Evolutionary conservation across 2,113 vertebrate species (phyloP).

Genomic region (Mesocricetus auratus): DNA sequence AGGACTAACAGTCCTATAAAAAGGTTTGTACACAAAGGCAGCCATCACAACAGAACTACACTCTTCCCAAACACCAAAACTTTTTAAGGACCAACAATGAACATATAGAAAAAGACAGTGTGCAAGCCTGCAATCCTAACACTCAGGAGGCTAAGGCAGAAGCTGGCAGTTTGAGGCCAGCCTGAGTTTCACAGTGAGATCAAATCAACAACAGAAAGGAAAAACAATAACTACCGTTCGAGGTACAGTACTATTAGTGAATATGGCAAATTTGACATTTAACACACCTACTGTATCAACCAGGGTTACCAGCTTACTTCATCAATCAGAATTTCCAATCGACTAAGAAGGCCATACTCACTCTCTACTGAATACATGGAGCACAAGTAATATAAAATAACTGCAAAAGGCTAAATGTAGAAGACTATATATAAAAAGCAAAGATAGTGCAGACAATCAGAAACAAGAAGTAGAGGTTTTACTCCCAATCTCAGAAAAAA

Average conservation of each 20-base stretch:
- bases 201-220: not conserved
- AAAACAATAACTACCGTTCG: not conserved
- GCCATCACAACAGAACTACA: not conserved
- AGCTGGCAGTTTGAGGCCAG: not conserved
- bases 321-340: not conserved
- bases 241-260: not conserved
- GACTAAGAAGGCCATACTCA: not conserved
- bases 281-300: not conserved
- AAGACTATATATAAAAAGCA: not conserved
- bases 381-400: not conserved
- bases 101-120: not conserved
- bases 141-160: not conserved
- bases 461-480: constrained; percentile 41
- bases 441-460: not conserved
- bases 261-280: not conserved
- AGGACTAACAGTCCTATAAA: not conserved
- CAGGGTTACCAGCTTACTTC: not conserved
- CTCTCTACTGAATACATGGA: not conserved
- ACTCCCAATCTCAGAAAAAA: not conserved
- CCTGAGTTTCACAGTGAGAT: not conserved
- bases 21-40: not conserved
- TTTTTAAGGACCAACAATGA: not conserved
- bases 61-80: not conserved
- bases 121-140: not conserved
- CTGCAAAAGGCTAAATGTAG: not conserved